Evolutionary conservation across 2,797 vertebrate genomes (phyloP), one percentile per base, ranked within the genome.

Genomic region (Heteromormyrus szaboi): DNA sequence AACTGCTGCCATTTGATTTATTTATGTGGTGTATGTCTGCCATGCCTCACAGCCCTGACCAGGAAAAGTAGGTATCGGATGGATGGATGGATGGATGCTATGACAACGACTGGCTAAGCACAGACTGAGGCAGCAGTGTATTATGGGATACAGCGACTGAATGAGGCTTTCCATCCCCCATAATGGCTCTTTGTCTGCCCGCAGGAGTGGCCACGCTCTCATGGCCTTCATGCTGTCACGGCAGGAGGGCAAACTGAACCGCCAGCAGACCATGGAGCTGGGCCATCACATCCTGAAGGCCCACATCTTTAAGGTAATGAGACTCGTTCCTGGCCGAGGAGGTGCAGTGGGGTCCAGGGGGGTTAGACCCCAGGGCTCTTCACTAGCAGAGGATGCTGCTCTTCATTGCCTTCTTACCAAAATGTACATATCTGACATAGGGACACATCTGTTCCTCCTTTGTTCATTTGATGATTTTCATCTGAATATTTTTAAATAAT

Each of bases 201-300:
- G 19, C 95, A 99, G 99, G 95, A 99, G 95, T 25, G 99, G 99
- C 88, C 99, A 99, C 1, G 97, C 99, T 88, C 96, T 99, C 29
- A 94, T 99, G 95, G 98, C 99, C 0, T 99, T 99, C 95, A 99
- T 99, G 98, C 98, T 99, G 93, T 99, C 98, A 62, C 96, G 99
- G 48, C 98, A 99, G 94, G 98, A 98, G 90, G 97, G 97, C 44
- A 99, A 99, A 92, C 93, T 99, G 93, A 99, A 99, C 94, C 97
- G 98, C 29, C 99, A 99, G 90, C 99, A 99, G 92, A 99, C 99
- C 1, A 98, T 99, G 97, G 99, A 99, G 94, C 97, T 99, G 2
- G 99, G 99, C 84, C 99, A 99, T 90, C 99, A 99, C 93, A 99
- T 99, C 91, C 97, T 99, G 79, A 99, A 99, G 95, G 99, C 99